Evolutionary conservation across 2,113 vertebrate genomes (phyloP).

Genomic region (Gulo gulo): DNA sequence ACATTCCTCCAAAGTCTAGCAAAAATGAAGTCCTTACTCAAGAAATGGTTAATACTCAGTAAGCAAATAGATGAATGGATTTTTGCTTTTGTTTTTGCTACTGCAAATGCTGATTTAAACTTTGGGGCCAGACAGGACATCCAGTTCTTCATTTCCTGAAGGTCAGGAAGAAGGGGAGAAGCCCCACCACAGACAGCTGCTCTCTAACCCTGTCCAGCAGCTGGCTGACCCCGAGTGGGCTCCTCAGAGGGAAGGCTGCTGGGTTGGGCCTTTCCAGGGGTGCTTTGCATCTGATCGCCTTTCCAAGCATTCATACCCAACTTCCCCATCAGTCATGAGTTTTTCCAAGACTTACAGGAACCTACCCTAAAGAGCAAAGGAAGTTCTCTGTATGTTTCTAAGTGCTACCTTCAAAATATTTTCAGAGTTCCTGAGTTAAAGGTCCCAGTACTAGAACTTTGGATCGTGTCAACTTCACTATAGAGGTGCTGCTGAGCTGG

Average conservation of each 20-base stretch:
- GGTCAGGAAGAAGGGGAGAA: not conserved
- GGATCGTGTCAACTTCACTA: not conserved
- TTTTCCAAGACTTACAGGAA: constrained; percentile 71
- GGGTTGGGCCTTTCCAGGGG: not conserved
- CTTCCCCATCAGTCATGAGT: constrained; percentile 72
- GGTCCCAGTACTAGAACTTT: not conserved
- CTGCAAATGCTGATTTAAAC: not conserved
- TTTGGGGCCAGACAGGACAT: not conserved
- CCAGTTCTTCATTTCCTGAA: not conserved
- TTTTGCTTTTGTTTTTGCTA: not conserved
- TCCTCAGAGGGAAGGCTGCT: not conserved
- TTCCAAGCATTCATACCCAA: not conserved
- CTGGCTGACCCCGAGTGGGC: not conserved
- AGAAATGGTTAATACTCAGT: not conserved
- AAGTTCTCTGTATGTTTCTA: constrained; percentile 51
- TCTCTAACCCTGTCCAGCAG: not conserved
- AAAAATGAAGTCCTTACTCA: not conserved
- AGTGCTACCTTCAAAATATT: constrained; percentile 15
- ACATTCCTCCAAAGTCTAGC: not conserved
- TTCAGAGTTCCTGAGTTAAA: constrained; percentile 40
- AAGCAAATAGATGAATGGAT: not conserved
- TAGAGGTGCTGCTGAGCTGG: not conserved
- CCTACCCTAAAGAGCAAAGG: constrained; percentile 37
- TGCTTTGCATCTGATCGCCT: not conserved
- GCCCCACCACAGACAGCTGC: not conserved